Base-by-base conservation (phyloP, 1,140 invertebrate genomes). In the Magallana ariakensis region DNA sequence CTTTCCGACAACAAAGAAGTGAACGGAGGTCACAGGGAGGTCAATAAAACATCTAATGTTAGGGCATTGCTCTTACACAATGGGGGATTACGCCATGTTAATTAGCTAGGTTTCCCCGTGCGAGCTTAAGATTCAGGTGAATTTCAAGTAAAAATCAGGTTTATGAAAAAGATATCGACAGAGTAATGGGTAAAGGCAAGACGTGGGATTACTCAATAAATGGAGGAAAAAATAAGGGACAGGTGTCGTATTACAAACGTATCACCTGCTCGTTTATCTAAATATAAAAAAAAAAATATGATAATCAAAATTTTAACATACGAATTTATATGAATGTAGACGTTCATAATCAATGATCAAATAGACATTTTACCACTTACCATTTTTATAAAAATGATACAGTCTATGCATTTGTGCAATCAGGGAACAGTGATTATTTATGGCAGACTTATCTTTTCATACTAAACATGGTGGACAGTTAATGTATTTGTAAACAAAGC, bases 21-120 rank as follows among this genome's bases (percentile, higher is more conserved):
- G 66, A 75, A 75, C 66, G 1, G 66, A 75, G 66, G 66, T 75
- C 66, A 75, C 13, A 75, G 9, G 66, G 33, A 75, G 66, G 66
- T 75, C 66, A 75, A 75, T 75, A 75, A 75, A 75, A 75, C 66
- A 75, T 75, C 66, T 75, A 75, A 75, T 75, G 66, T 75, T 75
- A 75, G 66, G 66, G 66, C 66, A 75, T 75, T 75, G 66, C 66
- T 75, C 66, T 75, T 75, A 75, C 66, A 75, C 66, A 75, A 75
- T 75, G 66, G 66, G 15, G 66, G 66, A 75, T 75, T 75, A 75
- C 66, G 66, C 66, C 66, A 75, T 75, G 66, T 26, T 75, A 75
- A 75, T 75, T 75, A 75, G 66, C 7, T 75, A 75, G 66, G 66
- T 75, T 75, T 26, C 66, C 19, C 33, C 66, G 22, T 75, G 66